These are phyloP conservation scores for Drosophila ficusphila DNA, from an alignment of 1,140 invertebrate genomes.

Conservation along the genomic window DNA sequence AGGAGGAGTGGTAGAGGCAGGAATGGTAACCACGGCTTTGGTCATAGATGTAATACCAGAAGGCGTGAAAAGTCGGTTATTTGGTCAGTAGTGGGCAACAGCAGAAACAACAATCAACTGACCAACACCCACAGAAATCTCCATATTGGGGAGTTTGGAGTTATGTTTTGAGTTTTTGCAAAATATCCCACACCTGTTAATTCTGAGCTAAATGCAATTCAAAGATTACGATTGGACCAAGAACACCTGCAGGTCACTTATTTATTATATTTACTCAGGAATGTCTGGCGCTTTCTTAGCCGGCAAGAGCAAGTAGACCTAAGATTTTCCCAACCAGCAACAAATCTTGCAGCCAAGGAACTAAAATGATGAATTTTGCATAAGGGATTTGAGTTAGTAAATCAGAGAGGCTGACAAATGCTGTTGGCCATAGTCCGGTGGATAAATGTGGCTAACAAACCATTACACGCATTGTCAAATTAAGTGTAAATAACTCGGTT, in stretches of 20 bases:
- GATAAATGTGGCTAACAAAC: constrained; percentile 27
- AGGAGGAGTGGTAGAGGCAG: not conserved
- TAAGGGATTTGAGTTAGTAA: not conserved
- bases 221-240: not conserved
- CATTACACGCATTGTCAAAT: constrained; percentile 69
- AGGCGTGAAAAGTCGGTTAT: constrained; percentile 72
- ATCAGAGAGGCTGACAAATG: constrained; percentile 4
- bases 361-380: constrained; percentile 2
- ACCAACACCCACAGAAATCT: constrained; percentile 11
- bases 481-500: constrained; percentile 79
- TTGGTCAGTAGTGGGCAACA: constrained; percentile 64
- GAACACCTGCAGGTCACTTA: constrained; percentile 9
- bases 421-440: not conserved
- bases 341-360: constrained; percentile 21
- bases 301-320: constrained; percentile 7
- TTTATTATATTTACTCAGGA: constrained; percentile 21
- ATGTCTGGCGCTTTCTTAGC: not conserved
- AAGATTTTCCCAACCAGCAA: not conserved
- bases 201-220: not conserved
- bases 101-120: constrained; percentile 17
- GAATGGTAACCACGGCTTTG: constrained; percentile 10
- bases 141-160: constrained; percentile 11
- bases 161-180: constrained; percentile 12
- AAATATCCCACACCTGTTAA: not conserved
- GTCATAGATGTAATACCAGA: constrained; percentile 56